Base-by-base conservation (phyloP, 1,140 invertebrate genomes). In the Piezodorus guildinii region DNA sequence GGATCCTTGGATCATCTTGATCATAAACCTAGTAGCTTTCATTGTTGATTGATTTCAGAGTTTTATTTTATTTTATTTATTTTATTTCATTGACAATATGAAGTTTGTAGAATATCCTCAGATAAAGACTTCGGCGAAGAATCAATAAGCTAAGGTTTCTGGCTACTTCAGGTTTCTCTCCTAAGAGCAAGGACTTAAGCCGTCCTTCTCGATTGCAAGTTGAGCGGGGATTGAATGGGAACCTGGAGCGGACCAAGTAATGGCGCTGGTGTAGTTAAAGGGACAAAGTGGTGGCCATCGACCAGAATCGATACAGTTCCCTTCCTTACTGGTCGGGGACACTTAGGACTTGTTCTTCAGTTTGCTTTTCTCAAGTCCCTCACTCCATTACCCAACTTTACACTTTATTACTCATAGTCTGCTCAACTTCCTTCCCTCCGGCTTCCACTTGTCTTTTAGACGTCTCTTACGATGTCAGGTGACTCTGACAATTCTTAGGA, bases 381-480 rank as follows among this genome's bases (percentile, higher is more conserved):
- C 52, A 56, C 52, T 25, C 52, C 52, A 56, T 56, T 56, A 56
- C 19, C 52, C 52, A 56, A 56, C 52, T 56, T 56, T 56, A 56
- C 52, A 56, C 52, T 56, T 56, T 56, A 56, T 56, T 56, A 56
- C 52, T 56, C 52, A 56, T 56, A 56, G 52, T 56, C 23, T 25
- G 52, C 15, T 4, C 46, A 19, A 19, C 46, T 21, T 19, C n/a
- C 46, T 17, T n/a, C 19, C 19, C n/a, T 49, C 46, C 19, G 46
- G n/a, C n/a, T 49, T 21, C 46, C 3, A 5, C 46, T 49, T 19
- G 9, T 49, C 46, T 21, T n/a, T 49, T 21, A 17, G 19, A 5
- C 46, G 46, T 21, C 46, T 9, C 19, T 21, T 21, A 19, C 46
- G 46, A 17, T 19, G n/a, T 9, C 19, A 21, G n/a, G n/a, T 49